Evolutionary conservation across 2,113 vertebrate genomes (phyloP).

Genomic region (Menidia beryllina): DNA sequence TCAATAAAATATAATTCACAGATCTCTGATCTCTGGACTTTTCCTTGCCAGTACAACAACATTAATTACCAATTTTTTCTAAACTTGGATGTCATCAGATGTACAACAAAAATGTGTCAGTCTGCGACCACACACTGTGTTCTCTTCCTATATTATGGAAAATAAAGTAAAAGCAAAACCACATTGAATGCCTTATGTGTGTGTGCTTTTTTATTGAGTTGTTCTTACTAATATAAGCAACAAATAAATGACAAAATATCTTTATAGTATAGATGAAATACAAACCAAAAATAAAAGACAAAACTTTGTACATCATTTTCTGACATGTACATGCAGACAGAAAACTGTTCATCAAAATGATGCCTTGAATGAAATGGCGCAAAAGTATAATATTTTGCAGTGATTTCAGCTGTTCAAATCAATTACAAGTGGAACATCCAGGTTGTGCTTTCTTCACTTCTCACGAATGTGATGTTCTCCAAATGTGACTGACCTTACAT

Average conservation of each 20-base stretch:
- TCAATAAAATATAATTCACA: neutral
- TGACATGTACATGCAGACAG: too few relatives aligned
- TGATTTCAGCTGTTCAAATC: too few relatives aligned
- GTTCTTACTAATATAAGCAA: neutral
- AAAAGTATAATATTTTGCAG: too few relatives aligned
- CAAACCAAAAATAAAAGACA: too few relatives aligned
- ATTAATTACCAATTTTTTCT: neutral
- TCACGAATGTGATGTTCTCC: too few relatives aligned
- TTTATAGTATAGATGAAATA: too few relatives aligned
- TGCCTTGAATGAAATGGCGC: too few relatives aligned
- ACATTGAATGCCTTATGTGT: neutral
- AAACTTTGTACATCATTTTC: too few relatives aligned
- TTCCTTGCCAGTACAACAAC: neutral
- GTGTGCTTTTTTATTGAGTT: neutral
- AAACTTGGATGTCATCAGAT: neutral
- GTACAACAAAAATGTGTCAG: conserved; percentile 11
- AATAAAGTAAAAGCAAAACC: conserved; percentile 57
- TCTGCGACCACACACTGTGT: conserved; percentile 49
- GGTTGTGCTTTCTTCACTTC: too few relatives aligned
- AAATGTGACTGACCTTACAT: too few relatives aligned
- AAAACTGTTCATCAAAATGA: too few relatives aligned
- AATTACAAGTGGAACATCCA: too few relatives aligned
- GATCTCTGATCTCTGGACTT: neutral
- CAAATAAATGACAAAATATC: neutral
- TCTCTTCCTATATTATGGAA: conserved; percentile 40